A percentile compares a stretch with the other conserved stretches of the same genome.
phyloP scores from a whole-genome alignment of 2,888 invertebrate species.

The Aspidiotus destructor region DNA sequence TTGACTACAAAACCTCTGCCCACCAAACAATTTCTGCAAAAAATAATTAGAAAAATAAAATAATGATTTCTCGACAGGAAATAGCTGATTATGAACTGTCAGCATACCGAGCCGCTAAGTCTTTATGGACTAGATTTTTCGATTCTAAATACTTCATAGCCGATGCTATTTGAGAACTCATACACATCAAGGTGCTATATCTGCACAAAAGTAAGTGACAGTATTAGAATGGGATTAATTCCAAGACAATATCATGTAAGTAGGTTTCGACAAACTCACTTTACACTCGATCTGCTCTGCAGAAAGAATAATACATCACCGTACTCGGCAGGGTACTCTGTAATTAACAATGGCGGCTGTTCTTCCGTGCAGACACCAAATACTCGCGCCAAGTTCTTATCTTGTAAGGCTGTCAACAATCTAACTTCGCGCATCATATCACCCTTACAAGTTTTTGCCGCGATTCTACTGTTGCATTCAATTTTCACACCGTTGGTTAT shows the following conservation, averaged over 20 bases:
- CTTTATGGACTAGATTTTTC: constrained; percentile 66
- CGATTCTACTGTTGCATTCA: constrained; percentile 46
- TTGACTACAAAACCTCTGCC: constrained; percentile 53
- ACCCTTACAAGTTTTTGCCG: constrained; percentile 46
- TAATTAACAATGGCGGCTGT: constrained; percentile 57
- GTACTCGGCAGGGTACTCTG: constrained; percentile 60
- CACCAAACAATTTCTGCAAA: constrained; percentile 52
- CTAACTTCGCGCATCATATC: constrained; percentile 54
- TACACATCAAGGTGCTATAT: constrained; percentile 58
- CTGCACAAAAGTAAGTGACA: constrained; percentile 42
- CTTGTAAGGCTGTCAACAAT: constrained; percentile 56
- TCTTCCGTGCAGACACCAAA: constrained; percentile 52
- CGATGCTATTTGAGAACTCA: constrained; percentile 65
- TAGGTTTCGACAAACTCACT: constrained; percentile 35
- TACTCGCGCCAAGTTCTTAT: constrained; percentile 57
- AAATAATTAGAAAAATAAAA: constrained; percentile 11
- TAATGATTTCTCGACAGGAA: no score
- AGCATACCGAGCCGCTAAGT: constrained; percentile 57
- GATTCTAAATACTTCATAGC: constrained; percentile 73
- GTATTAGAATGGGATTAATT: neutral
- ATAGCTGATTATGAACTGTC: neutral
- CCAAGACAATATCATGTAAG: no score
- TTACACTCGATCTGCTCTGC: constrained; percentile 37
- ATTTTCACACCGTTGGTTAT: constrained; percentile 46
- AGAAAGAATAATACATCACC: constrained; percentile 64